A percentile compares a stretch with the other conserved stretches of the same genome.
Evolutionary conservation across 2,113 vertebrate genomes (phyloP).

Genomic region (Callorhinus ursinus): DNA sequence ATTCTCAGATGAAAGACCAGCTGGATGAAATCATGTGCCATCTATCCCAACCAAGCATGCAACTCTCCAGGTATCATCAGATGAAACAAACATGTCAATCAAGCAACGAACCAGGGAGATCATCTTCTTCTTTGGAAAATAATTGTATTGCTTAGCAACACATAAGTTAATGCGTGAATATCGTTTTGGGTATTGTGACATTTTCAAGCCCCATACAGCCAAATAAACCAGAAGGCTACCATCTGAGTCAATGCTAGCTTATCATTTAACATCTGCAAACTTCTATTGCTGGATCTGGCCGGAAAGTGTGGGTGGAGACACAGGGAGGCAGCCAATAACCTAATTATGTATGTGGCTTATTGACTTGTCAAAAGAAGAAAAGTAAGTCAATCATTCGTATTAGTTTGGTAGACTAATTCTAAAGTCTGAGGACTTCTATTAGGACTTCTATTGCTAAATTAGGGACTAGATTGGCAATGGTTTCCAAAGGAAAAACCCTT

Average conservation of each 20-base stretch:
- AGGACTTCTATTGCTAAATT: neutral
- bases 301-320: neutral
- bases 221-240: neutral
- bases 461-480: neutral
- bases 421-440: constrained; percentile 13
- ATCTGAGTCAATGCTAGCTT: neutral
- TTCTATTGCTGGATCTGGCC: neutral
- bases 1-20: neutral
- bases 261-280: neutral
- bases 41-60: neutral
- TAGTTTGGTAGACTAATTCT: neutral
- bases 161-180: neutral
- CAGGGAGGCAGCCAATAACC: neutral
- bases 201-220: neutral
- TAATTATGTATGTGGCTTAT: neutral
- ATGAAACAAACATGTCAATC: neutral
- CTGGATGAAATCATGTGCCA: neutral
- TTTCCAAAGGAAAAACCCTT: constrained; percentile 5
- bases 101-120: neutral
- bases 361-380: neutral
- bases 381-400: neutral
- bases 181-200: neutral
- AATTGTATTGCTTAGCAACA: neutral
- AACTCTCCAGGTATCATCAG: neutral
- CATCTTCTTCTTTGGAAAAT: neutral